Base-by-base conservation (phyloP, 2,113 vertebrate species). In the Anhinga rufa region DNA sequence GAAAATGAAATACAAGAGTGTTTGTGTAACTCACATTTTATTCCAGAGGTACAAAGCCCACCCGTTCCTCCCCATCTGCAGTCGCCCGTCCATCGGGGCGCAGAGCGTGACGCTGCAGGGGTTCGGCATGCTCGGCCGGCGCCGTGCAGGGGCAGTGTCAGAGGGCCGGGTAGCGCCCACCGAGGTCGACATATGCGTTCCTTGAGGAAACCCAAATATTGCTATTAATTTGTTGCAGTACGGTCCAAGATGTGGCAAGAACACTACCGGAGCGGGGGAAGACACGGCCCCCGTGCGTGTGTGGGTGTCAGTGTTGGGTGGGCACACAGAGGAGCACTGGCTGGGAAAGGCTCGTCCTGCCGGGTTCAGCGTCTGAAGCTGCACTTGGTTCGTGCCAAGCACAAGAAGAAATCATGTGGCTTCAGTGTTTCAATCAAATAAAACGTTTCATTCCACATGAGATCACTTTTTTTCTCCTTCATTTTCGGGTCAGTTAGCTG, bases 21-120 rank as follows among this genome's bases (percentile, higher is more conserved):
- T 29, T 32, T 29, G 29, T 24, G 32, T 11, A 51, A 38, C 16
- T 42, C 40, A 3, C 12, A 4, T 2, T 28, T 44, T 20, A 40
- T 38, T 26, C n/a, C 62, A 22, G 68, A 7, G 3, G 28, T 9
- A 22, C 36, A 32, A 9, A 26, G 7, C 3, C 9, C 2, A 2
- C 4, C 34, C 2, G 0, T 5, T 17, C 31, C 74, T 78, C 20
- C 36, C n/a, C 32, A 6, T 4, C 29, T 8, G 25, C 57, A 25
- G 3, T 6, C 2, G 29, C 14, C 24, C 1, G 0, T 6, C 58
- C 31, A 1, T 3, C 13, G 1, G 32, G 34, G 17, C 46, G 31
- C 34, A 3, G 6, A 0, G 2, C 0, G 8, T 15, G 51, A 5
- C 44, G 7, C 34, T 1, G 64, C 14, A 7, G 66, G 61, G 58